Percentiles rank a stretch among this genome's conserved stretches.
Evolutionary conservation across 2,888 invertebrate species (phyloP).

Genomic region (Syrista parreyssii): DNA sequence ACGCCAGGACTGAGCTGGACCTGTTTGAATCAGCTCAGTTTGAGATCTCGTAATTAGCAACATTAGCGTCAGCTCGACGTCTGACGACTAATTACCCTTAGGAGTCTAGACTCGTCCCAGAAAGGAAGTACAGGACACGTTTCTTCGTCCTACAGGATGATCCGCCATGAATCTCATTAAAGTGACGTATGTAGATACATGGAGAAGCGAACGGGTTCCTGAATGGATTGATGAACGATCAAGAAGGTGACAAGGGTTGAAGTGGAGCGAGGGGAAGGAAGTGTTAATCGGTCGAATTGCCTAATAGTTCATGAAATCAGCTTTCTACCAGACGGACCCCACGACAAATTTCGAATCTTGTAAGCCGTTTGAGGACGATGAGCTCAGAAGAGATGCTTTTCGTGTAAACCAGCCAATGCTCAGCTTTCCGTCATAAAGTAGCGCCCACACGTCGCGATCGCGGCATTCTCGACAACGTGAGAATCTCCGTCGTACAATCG

Average conservation of each 20-base stretch:
- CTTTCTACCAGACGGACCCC: background rate
- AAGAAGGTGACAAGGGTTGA: background rate
- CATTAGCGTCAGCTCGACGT: background rate
- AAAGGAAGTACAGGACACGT: background rate
- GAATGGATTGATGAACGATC: background rate
- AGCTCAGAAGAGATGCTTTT: conserved; percentile 32
- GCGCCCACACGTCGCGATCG: conserved; percentile 43
- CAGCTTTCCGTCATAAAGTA: conserved; percentile 51
- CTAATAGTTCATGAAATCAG: background rate
- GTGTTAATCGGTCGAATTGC: background rate
- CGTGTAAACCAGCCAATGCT: conserved; percentile 48
- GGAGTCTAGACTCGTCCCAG: background rate
- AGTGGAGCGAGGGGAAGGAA: background rate
- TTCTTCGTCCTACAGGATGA: background rate
- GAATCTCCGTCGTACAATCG: conserved; percentile 47
- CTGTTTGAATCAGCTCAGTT: background rate
- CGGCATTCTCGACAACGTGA: conserved; percentile 41
- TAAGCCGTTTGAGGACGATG: background rate
- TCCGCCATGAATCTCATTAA: background rate
- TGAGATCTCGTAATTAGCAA: background rate
- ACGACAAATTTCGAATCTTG: background rate
- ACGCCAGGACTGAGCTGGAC: background rate
- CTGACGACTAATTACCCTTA: background rate
- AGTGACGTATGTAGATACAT: background rate
- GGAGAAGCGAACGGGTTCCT: background rate